phyloP scores from a whole-genome alignment of 2,113 vertebrate species.

The Cyanistes caeruleus region DNA sequence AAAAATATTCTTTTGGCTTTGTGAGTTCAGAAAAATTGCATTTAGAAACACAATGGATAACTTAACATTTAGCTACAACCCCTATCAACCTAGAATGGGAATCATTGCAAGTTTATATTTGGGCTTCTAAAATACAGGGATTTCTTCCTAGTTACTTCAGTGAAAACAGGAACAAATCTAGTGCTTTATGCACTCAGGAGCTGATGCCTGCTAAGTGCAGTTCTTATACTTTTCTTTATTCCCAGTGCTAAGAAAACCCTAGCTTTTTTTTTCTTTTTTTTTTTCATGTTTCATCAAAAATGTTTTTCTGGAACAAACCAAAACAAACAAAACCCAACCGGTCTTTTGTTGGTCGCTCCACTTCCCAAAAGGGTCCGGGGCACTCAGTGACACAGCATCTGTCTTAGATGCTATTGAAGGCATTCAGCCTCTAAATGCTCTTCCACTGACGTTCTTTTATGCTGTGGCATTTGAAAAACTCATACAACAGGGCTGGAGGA shows the following conservation, averaged over 20 bases:
- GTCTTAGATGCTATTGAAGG: conserved; percentile 21
- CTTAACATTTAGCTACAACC: background rate
- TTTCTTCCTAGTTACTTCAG: background rate
- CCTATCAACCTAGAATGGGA: background rate
- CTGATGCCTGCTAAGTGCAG: background rate
- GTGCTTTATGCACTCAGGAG: background rate
- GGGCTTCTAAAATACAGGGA: background rate
- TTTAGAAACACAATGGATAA: background rate
- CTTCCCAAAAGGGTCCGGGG: conserved; percentile 11
- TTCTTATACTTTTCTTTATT: background rate
- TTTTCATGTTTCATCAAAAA: conserved; percentile 4
- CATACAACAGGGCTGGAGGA: background rate
- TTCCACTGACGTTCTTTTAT: conserved; percentile 25
- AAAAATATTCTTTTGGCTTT: background rate
- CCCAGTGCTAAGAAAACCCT: background rate
- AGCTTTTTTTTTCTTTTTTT: background rate
- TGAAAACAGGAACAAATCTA: background rate
- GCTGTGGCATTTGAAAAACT: conserved; percentile 42
- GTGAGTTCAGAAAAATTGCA: background rate
- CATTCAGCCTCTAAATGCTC: background rate
- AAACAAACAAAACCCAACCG: conserved; percentile 35
- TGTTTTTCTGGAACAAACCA: conserved; percentile 42
- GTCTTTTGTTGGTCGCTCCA: background rate
- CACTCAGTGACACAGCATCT: conserved; percentile 25
- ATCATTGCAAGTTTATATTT: background rate